A percentile compares a stretch with the other conserved stretches of the same genome.
Evolutionary conservation across 2,888 invertebrate genomes (phyloP).

Genomic region (Buathra laborator): DNA sequence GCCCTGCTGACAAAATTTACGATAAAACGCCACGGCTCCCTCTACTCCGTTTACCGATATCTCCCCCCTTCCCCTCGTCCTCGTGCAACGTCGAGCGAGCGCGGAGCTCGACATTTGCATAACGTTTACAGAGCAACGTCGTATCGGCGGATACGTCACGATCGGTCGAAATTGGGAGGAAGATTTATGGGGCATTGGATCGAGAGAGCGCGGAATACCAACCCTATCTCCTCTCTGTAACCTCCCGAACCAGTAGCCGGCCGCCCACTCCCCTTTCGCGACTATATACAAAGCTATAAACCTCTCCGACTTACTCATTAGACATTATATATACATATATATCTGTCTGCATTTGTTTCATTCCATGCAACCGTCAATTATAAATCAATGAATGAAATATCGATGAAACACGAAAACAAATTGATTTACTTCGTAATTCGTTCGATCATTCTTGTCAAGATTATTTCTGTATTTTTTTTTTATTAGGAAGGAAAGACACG

Average conservation of each 20-base stretch:
- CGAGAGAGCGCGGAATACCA: slow-evolving; percentile 52
- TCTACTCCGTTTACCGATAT: neutral
- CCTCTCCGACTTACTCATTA: slow-evolving; percentile 66
- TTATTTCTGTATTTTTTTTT: neutral
- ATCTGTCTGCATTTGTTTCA: slow-evolving; percentile 39
- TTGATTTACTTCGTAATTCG: slow-evolving; percentile 44
- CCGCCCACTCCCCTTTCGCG: slow-evolving; percentile 16
- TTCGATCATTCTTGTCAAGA: neutral
- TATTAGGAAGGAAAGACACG: neutral
- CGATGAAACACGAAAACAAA: slow-evolving; percentile 28
- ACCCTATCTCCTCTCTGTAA: slow-evolving; percentile 11
- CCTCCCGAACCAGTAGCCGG: slow-evolving; percentile 40
- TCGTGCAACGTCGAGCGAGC: slow-evolving; percentile 59
- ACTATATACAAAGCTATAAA: slow-evolving; percentile 49
- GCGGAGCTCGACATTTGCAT: slow-evolving; percentile 73
- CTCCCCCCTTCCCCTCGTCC: neutral
- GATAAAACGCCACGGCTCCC: slow-evolving; percentile 59
- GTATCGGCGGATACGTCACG: slow-evolving; percentile 75
- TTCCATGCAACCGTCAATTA: slow-evolving; percentile 46
- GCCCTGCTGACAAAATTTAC: slow-evolving; percentile 66
- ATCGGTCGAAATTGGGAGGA: slow-evolving; percentile 76
- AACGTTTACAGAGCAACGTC: slow-evolving; percentile 74
- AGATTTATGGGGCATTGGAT: slow-evolving; percentile 78
- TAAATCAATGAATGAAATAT: slow-evolving; percentile 53
- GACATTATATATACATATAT: slow-evolving; percentile 42